Evolutionary conservation across 2,113 vertebrate species (phyloP).

Genomic region (Philantomba maxwellii): DNA sequence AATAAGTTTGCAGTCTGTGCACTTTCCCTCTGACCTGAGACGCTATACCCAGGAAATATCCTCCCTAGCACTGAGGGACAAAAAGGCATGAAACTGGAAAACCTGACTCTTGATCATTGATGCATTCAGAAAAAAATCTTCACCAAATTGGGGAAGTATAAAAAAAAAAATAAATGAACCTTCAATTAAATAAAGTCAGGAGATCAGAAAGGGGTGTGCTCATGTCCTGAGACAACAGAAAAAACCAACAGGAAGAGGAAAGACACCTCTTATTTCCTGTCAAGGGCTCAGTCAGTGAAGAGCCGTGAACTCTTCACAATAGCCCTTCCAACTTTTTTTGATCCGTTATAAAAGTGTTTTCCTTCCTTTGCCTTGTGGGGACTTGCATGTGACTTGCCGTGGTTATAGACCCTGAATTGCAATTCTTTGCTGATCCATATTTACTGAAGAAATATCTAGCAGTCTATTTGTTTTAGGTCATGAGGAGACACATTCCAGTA

Average conservation of each 20-base stretch:
- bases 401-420: background rate
- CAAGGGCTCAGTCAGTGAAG: background rate
- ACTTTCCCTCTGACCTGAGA: background rate
- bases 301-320: background rate
- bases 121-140: background rate
- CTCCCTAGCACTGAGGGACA: background rate
- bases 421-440: background rate
- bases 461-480: background rate
- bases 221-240: background rate
- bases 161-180: background rate
- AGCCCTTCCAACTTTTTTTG: background rate
- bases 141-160: background rate
- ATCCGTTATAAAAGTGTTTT: background rate
- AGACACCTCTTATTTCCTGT: background rate
- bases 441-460: background rate
- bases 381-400: background rate
- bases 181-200: background rate
- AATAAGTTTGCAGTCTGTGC: background rate
- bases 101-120: background rate
- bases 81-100: background rate
- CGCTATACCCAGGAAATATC: background rate
- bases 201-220: background rate
- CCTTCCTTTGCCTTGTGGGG: background rate
- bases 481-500: background rate
- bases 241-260: background rate